A percentile compares a stretch with the other conserved stretches of the same genome.
phyloP scores from a whole-genome alignment of 1,140 invertebrate genomes.

The Galleria mellonella region DNA sequence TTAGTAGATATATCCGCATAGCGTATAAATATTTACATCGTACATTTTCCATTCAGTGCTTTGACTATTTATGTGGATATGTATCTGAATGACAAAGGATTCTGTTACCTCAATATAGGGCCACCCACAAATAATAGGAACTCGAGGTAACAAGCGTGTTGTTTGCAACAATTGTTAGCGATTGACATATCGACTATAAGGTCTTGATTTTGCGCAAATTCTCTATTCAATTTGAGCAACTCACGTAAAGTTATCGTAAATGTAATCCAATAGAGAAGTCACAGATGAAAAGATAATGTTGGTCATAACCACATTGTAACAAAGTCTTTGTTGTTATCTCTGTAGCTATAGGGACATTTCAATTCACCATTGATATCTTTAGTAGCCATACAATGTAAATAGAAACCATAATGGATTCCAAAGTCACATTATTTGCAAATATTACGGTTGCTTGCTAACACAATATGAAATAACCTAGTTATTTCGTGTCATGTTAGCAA shows the following conservation, averaged over 20 bases:
- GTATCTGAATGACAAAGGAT: conserved; percentile 35
- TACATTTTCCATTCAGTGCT: too few relatives aligned
- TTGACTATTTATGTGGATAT: neutral
- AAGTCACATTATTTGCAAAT: conserved; percentile 14
- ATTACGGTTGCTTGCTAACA: too few relatives aligned
- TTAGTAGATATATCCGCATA: too few relatives aligned
- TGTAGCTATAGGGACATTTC: too few relatives aligned
- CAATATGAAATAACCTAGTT: too few relatives aligned
- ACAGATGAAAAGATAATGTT: conserved; percentile 2
- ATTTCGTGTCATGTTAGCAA: too few relatives aligned
- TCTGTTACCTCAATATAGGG: conserved; percentile 3
- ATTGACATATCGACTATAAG: conserved; percentile 35
- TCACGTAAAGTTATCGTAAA: conserved; percentile 7
- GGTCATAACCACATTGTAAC: neutral
- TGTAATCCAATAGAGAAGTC: neutral
- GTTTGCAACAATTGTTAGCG: conserved; percentile 34
- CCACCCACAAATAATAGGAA: conserved; percentile 50
- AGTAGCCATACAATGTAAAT: neutral
- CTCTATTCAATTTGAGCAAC: conserved; percentile 14
- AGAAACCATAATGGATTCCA: conserved; percentile 5
- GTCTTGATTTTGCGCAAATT: conserved; percentile 22
- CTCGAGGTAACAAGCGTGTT: conserved; percentile 35
- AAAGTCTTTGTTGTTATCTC: neutral
- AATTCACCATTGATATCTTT: neutral
- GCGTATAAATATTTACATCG: too few relatives aligned